phyloP scores from a whole-genome alignment of 2,888 invertebrate species.

The Campoplex nolae region DNA sequence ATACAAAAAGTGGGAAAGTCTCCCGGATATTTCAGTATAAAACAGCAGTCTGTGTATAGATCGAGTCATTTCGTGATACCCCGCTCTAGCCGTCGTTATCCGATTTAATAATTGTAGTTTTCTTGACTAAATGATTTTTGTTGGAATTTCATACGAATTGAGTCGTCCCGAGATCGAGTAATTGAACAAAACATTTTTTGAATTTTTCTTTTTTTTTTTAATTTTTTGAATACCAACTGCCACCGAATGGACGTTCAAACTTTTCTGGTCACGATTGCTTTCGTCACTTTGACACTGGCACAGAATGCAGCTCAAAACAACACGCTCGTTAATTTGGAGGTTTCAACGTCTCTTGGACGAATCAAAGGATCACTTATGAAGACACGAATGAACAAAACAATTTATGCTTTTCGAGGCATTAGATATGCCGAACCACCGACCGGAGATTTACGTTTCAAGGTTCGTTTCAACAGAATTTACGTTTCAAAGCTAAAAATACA shows the following conservation, averaged over 20 bases:
- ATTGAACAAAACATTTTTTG: not conserved
- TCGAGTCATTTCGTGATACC: too few species aligned
- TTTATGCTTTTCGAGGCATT: conserved; percentile 67
- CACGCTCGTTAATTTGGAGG: conserved; percentile 34
- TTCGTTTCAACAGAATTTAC: not conserved
- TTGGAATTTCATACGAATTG: not conserved
- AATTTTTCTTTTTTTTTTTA: not conserved
- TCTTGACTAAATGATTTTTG: not conserved
- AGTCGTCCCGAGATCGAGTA: not conserved
- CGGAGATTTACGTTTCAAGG: conserved; percentile 67
- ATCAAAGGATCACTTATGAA: conserved; percentile 63
- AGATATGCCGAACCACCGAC: conserved; percentile 66
- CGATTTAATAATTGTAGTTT: not conserved
- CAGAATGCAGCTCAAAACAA: not conserved
- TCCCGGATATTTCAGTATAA: not conserved
- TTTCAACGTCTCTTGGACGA: conserved; percentile 65
- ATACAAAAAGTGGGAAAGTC: too few species aligned
- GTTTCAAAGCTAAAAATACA: too few species aligned
- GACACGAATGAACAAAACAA: conserved; percentile 58
- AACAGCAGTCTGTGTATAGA: not conserved
- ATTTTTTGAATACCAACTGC: not conserved
- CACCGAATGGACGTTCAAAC: not conserved
- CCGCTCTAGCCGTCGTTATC: not conserved
- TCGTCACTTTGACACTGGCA: not conserved
- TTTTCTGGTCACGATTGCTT: conserved; percentile 3